These are phyloP conservation scores for Entosphenus tridentatus DNA, from an alignment of 2,113 vertebrate species.

Conservation along the genomic window DNA sequence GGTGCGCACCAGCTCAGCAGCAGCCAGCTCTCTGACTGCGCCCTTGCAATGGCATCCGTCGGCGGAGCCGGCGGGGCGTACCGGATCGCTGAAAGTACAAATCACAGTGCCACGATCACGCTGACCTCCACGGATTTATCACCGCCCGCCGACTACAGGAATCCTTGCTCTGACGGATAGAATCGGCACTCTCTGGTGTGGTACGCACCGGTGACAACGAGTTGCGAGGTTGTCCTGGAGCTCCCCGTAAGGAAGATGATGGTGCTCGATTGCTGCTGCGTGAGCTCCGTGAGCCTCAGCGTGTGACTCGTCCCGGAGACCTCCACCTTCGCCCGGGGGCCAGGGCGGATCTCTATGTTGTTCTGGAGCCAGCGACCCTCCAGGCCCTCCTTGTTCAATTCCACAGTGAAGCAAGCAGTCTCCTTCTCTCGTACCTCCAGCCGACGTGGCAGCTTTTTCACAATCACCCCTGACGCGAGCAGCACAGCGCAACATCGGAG, in stretches of 20 bases:
- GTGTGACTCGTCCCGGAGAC: conserved; percentile 34
- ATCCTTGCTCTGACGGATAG: too few relatives aligned
- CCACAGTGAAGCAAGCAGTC: conserved; percentile 75
- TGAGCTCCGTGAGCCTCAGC: conserved; percentile 55
- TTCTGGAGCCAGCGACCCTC: conserved; percentile 52
- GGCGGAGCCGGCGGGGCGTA: too few relatives aligned
- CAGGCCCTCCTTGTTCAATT: conserved; percentile 41
- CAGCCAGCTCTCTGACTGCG: too few relatives aligned
- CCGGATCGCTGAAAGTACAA: too few relatives aligned
- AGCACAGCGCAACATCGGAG: too few relatives aligned
- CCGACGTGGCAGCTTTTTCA: conserved; percentile 64
- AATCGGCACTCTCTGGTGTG: too few relatives aligned
- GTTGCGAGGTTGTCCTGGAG: conserved; percentile 68
- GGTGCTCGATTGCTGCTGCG: conserved; percentile 49
- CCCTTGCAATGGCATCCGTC: too few relatives aligned
- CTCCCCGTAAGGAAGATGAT: conserved; percentile 61
- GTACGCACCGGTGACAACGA: conserved; percentile 48
- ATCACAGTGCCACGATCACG: too few relatives aligned
- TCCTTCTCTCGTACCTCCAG: conserved; percentile 51
- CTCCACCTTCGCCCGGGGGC: conserved; percentile 32
- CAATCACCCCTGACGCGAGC: conserved; percentile 46
- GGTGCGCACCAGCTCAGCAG: too few relatives aligned
- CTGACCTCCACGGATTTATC: too few relatives aligned
- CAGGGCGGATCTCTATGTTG: conserved; percentile 37
- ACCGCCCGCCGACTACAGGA: too few relatives aligned